phyloP scores from a whole-genome alignment of 2,888 invertebrate genomes.

The Leptinotarsa juncta region DNA sequence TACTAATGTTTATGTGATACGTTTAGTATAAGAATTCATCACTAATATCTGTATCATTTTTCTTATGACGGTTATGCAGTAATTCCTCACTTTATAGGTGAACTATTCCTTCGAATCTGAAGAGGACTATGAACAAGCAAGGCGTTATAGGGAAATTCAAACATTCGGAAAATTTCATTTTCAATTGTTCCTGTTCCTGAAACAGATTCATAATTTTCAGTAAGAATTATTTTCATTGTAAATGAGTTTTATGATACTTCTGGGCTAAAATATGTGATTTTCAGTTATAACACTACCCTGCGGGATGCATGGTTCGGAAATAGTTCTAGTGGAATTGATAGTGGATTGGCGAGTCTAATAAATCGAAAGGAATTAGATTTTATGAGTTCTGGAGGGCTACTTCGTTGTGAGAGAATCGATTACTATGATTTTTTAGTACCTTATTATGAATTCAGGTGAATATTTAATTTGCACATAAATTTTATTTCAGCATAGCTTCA shows the following conservation, averaged over 20 bases:
- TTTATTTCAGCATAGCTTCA: too few species aligned
- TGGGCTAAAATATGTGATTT: slow-evolving; percentile 11
- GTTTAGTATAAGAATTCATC: too few species aligned
- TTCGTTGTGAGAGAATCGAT: slow-evolving; percentile 49
- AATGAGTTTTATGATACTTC: background rate
- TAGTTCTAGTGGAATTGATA: slow-evolving; percentile 52
- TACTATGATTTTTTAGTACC: slow-evolving; percentile 54
- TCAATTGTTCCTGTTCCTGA: slow-evolving; percentile 52
- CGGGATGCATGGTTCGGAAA: slow-evolving; percentile 55
- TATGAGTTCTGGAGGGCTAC: slow-evolving; percentile 50
- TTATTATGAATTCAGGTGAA: slow-evolving; percentile 55
- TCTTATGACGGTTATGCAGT: too few species aligned
- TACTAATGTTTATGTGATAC: too few species aligned
- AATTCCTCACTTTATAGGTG: slow-evolving; percentile 28
- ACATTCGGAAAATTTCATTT: slow-evolving; percentile 54
- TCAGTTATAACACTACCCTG: slow-evolving; percentile 46
- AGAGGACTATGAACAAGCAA: slow-evolving; percentile 15
- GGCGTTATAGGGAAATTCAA: slow-evolving; percentile 41
- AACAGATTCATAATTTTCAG: slow-evolving; percentile 55
- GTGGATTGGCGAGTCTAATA: slow-evolving; percentile 53
- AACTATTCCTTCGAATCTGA: slow-evolving; percentile 38
- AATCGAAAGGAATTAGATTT: slow-evolving; percentile 53
- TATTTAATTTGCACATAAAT: background rate
- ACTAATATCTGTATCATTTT: too few species aligned
- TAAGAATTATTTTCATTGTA: slow-evolving; percentile 26